These are phyloP conservation scores for Myotis davidii DNA, from an alignment of 2,113 vertebrate species.

Conservation along the genomic window DNA sequence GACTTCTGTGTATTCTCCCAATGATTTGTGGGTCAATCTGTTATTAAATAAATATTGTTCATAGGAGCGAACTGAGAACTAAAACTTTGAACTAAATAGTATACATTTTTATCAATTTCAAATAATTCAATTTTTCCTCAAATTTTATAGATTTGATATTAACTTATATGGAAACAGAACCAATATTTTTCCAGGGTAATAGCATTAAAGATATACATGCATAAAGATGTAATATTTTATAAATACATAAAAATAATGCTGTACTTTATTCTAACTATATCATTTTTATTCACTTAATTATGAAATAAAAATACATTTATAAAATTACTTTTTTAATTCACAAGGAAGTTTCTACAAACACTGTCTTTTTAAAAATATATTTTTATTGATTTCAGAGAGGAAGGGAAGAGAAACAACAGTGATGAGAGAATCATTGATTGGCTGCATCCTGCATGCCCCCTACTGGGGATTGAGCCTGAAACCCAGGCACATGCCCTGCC, in stretches of 20 bases:
- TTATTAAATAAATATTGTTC: conserved; percentile 16
- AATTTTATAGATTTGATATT: background rate
- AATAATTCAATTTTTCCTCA: background rate
- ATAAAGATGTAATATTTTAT: background rate
- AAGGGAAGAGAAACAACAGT: no score
- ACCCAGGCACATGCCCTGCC: no score
- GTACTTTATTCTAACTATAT: no score
- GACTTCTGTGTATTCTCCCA: background rate
- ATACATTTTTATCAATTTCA: background rate
- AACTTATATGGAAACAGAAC: background rate
- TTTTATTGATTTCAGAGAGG: no score
- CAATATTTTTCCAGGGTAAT: background rate
- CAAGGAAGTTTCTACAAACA: no score
- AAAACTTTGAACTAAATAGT: conserved; percentile 6
- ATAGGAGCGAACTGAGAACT: background rate
- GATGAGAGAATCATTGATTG: no score
- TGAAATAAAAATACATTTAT: background rate
- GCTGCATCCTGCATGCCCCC: no score
- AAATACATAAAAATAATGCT: background rate
- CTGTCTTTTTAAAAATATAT: no score
- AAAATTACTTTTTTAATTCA: background rate
- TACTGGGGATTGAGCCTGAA: no score
- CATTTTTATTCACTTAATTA: no score
- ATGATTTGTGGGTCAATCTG: background rate
- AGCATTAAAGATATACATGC: background rate